Evolutionary conservation across 2,113 vertebrate species (phyloP).

Genomic region (Alectura lathami): DNA sequence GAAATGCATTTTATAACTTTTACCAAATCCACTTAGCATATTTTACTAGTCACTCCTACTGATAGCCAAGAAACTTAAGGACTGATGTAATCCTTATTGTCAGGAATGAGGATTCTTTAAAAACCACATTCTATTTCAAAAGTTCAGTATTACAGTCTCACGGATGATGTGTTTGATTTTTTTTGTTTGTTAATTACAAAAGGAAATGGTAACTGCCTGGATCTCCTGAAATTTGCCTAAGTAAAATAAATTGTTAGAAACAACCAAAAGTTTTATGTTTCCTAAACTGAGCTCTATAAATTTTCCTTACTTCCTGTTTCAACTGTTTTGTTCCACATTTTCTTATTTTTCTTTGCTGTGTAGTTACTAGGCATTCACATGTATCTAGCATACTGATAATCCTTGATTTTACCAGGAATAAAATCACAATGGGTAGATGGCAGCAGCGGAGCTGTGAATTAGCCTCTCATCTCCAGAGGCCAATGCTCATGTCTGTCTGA

Average conservation of each 20-base stretch:
- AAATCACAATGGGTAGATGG: not conserved
- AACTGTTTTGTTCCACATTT: not conserved
- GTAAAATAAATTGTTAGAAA: conserved; percentile 2
- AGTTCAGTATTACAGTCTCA: conserved; percentile 43
- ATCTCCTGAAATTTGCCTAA: conserved; percentile 6
- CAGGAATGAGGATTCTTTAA: conserved; percentile 25
- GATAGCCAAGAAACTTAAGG: conserved; percentile 39
- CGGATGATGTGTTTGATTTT: conserved; percentile 9
- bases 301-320: conserved; percentile 21
- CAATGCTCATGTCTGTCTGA: conserved; percentile 1
- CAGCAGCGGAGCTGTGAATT: not conserved
- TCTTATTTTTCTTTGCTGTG: not conserved
- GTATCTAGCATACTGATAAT: not conserved
- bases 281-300: not conserved
- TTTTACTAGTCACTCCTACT: conserved; percentile 24
- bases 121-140: conserved; percentile 57
- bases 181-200: not conserved
- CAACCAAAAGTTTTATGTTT: not conserved
- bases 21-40: not conserved
- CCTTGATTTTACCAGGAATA: not conserved
- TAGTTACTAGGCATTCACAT: not conserved
- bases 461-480: conserved; percentile 31
- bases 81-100: conserved; percentile 31
- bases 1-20: conserved; percentile 20
- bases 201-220: not conserved